Conservation (phyloP, 1,140 invertebrate genomes). For the Idris sp. region DNA sequence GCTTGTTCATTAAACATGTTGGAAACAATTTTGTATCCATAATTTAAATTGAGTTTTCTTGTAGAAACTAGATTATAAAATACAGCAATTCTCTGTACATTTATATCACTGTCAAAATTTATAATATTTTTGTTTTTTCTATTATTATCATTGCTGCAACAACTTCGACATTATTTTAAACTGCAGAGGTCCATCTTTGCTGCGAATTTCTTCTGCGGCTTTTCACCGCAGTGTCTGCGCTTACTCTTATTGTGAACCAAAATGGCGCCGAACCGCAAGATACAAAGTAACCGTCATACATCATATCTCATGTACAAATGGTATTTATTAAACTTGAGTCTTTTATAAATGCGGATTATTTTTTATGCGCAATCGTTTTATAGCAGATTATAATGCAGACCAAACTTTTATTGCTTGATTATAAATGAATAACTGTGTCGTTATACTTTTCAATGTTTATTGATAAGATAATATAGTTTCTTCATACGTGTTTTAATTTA, state of each 20-base stretch:
- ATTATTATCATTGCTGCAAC: too few relatives aligned
- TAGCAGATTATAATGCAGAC: conserved; percentile 10
- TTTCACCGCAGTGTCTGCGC: conserved; percentile 49
- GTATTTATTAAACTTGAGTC: conserved; percentile 43
- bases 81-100: too few relatives aligned
- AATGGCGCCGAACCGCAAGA: conserved; percentile 60
- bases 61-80: too few relatives aligned
- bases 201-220: conserved; percentile 44
- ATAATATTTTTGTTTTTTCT: too few relatives aligned
- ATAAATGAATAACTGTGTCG: conserved; percentile 19
- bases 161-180: conserved; percentile 13
- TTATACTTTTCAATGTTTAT: conserved; percentile 6
- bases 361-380: conserved; percentile 21
- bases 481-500: neutral
- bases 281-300: conserved; percentile 48
- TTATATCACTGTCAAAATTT: too few relatives aligned
- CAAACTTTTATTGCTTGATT: conserved; percentile 40
- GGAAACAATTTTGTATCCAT: too few relatives aligned
- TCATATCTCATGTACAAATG: conserved; percentile 46
- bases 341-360: conserved; percentile 49
- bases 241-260: conserved; percentile 54
- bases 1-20: too few relatives aligned
- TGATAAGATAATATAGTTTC: conserved; percentile 36
- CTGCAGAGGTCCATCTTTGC: conserved; percentile 39
- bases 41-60: too few relatives aligned